A percentile compares a stretch with the other conserved stretches of the same genome.
Evolutionary conservation across 23 tunicate species (phyloP).

Genomic region (Halocynthia roretzi): DNA sequence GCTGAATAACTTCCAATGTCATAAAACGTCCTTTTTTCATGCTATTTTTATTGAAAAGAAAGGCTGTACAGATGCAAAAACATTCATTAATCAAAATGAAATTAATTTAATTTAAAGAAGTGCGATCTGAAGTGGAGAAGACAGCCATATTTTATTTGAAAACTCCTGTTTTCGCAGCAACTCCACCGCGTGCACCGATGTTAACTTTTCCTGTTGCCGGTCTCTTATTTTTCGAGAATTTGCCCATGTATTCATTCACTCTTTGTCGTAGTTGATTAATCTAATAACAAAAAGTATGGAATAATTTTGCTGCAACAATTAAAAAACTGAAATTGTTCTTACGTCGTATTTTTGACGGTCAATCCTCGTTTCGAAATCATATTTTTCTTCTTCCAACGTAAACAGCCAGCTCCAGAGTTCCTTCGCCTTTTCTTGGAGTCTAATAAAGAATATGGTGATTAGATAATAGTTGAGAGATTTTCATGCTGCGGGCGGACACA

Average conservation of each 20-base stretch:
- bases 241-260: slow-evolving; percentile 97
- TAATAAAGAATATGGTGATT: slow-evolving; percentile 5
- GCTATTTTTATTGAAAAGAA: too few species aligned
- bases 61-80: too few species aligned
- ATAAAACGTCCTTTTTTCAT: too few species aligned
- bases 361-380: slow-evolving; percentile 88
- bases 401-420: slow-evolving; percentile 86
- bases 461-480: too few species aligned
- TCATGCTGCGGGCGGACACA: too few species aligned
- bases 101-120: too few species aligned
- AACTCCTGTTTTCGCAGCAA: slow-evolving; percentile 65
- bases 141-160: slow-evolving; percentile 34
- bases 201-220: slow-evolving; percentile 41
- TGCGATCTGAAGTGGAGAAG: too few species aligned
- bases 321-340: slow-evolving; percentile 5
- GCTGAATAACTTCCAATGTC: too few species aligned
- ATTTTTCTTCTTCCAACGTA: slow-evolving; percentile 79
- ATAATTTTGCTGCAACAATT: too few species aligned
- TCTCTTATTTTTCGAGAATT: slow-evolving; percentile 82
- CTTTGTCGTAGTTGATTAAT: slow-evolving; percentile 92
- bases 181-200: slow-evolving; percentile 81
- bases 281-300: slow-evolving; percentile 13
- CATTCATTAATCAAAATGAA: too few species aligned
- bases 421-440: slow-evolving; percentile 91
- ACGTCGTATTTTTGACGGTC: slow-evolving; percentile 92